Base-by-base conservation (phyloP, 2,113 vertebrate genomes). In the Hydrochoerus hydrochaeris region DNA sequence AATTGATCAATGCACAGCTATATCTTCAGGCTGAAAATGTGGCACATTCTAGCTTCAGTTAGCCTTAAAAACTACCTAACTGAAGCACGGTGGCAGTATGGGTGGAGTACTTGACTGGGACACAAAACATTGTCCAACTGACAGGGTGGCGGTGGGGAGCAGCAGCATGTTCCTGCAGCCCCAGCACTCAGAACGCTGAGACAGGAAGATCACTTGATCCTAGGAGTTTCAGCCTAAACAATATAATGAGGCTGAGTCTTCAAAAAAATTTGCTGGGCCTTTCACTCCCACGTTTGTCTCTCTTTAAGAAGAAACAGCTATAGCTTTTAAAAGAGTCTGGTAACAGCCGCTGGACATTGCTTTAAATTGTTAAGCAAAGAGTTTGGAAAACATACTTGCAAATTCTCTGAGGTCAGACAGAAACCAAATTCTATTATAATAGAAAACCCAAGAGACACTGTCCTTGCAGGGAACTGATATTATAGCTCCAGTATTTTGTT, bases 301-400 rank as follows among this genome's bases (percentile, higher is more conserved):
- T 84, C 60, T 77, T 83, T 78, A 78, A 35, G 58, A 78, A 49
- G 57, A 91, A 93, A 92, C 35, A 92, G 44, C 6, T 12, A 26
- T 1, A 57, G 24, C 46, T 90, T 87, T 88, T 85, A 63, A 58
- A 60, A 49, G 38, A 67, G 28, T 58, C 35, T 44, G 9, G 41
- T 35, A 20, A 12, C 4, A 16, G 12, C 28, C 24, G 3, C 2
- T 17, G 19, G 83, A 30, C 71, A 75, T 86, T 86, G 30, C 32
- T 35, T 41, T 67, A 32, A 44, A 30, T 30, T 77, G 57, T 38
- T 38, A 54, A 77, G 41, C 28, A 52, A 75, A 46, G 46, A 80
- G 46, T 19, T 52, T 14, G n/a, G 83, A 35, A 86, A 92, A 54
- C 7, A 41, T 41, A 19, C 46, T 0, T 32, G 49, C 41, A 22